Evolutionary conservation across 2,888 invertebrate species (phyloP).

Genomic region (Acleris cristana): DNA sequence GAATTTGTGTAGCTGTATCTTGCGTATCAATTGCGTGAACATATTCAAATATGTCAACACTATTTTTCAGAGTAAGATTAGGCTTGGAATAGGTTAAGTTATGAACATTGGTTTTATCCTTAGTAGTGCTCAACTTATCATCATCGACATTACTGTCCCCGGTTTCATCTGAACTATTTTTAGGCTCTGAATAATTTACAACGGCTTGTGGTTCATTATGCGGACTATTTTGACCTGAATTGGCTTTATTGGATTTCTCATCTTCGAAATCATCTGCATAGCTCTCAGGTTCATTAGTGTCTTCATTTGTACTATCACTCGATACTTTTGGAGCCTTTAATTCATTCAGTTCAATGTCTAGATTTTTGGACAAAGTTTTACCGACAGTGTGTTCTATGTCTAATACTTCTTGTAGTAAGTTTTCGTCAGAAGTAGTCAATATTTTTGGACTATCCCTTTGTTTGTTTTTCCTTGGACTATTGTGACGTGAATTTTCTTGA

Average conservation of each 20-base stretch:
- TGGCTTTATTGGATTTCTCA: slow-evolving; percentile 58
- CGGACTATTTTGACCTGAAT: slow-evolving; percentile 44
- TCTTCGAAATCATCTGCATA: slow-evolving; percentile 79
- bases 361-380: slow-evolving; percentile 60
- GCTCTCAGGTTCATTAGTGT: slow-evolving; percentile 55
- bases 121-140: slow-evolving; percentile 28
- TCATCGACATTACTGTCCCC: slow-evolving; percentile 37
- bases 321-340: slow-evolving; percentile 42
- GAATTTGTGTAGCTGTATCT: slow-evolving; percentile 75
- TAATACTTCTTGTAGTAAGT: slow-evolving; percentile 73
- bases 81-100: slow-evolving; percentile 61
- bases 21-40: slow-evolving; percentile 71
- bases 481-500: slow-evolving; percentile 65
- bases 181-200: slow-evolving; percentile 39
- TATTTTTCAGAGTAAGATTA: slow-evolving; percentile 70
- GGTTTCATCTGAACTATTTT: slow-evolving; percentile 33
- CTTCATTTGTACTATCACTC: slow-evolving; percentile 45
- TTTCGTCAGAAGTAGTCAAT: slow-evolving; percentile 75
- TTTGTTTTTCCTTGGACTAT: slow-evolving; percentile 51
- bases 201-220: slow-evolving; percentile 30
- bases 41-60: slow-evolving; percentile 74
- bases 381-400: slow-evolving; percentile 69
- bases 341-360: slow-evolving; percentile 43
- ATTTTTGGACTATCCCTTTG: slow-evolving; percentile 53
- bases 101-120: slow-evolving; percentile 45